These are phyloP conservation scores for Nezara viridula DNA, from an alignment of 2,888 invertebrate species.

Conservation along the genomic window DNA sequence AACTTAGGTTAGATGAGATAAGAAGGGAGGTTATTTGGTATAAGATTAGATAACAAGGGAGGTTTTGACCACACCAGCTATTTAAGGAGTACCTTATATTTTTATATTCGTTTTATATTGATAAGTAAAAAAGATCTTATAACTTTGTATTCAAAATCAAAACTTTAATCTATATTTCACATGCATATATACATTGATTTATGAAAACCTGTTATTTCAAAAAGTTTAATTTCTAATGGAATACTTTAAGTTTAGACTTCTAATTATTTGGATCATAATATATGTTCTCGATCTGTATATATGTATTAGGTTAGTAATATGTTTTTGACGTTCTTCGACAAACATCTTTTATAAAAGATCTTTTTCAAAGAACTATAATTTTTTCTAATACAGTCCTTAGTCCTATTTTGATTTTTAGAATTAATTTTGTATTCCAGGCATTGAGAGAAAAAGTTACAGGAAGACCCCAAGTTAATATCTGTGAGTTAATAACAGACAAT, in stretches of 20 bases:
- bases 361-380: background rate
- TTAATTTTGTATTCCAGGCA: constrained; percentile 20
- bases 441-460: background rate
- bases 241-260: background rate
- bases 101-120: too few relatives aligned
- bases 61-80: too few relatives aligned
- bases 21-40: too few relatives aligned
- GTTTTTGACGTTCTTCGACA: background rate
- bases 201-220: background rate
- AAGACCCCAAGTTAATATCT: constrained; percentile 28
- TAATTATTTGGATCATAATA: background rate
- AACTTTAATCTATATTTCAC: background rate
- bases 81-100: too few relatives aligned
- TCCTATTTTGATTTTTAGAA: background rate
- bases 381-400: background rate
- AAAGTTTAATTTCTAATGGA: background rate
- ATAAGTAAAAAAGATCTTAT: too few relatives aligned
- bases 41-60: too few relatives aligned
- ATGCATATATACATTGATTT: background rate
- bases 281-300: background rate
- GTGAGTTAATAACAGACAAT: background rate
- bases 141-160: too few relatives aligned
- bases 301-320: background rate
- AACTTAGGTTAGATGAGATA: too few relatives aligned
- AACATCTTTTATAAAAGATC: background rate